A percentile compares a stretch with the other conserved stretches of the same genome.
Evolutionary conservation across 2,888 invertebrate species (phyloP).

Genomic region (Leptopilina drosophilae): DNA sequence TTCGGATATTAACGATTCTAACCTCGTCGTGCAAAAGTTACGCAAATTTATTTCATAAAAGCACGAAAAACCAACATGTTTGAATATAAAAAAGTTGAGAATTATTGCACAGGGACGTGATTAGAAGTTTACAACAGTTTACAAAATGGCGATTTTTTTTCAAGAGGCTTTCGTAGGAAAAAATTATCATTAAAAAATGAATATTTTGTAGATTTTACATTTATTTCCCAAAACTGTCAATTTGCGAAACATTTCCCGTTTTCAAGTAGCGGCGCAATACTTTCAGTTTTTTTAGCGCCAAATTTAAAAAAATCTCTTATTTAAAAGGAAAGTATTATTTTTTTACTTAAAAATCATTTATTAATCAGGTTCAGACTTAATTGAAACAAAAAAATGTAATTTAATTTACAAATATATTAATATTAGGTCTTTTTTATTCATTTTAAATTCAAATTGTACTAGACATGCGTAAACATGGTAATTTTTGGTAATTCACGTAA

Average conservation of each 20-base stretch:
- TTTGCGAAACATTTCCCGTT: neutral
- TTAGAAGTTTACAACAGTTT: constrained; percentile 20
- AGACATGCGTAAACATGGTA: too few species aligned
- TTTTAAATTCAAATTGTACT: too few species aligned
- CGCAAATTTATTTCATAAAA: constrained; percentile 18
- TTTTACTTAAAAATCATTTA: too few species aligned
- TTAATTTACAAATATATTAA: too few species aligned
- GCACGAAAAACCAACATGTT: constrained; percentile 9
- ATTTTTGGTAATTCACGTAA: too few species aligned
- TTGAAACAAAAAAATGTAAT: too few species aligned
- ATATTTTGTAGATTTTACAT: neutral
- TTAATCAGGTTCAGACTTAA: too few species aligned
- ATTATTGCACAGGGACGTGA: neutral
- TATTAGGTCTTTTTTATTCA: too few species aligned
- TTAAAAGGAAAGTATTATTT: neutral
- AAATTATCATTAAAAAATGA: neutral
- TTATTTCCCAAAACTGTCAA: constrained; percentile 11
- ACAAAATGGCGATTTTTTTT: constrained; percentile 10
- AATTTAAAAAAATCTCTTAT: neutral
- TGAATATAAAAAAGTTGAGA: neutral
- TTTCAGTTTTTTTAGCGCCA: neutral
- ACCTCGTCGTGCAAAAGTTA: neutral
- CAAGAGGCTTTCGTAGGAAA: neutral
- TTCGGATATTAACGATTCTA: constrained; percentile 4
- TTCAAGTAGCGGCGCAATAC: constrained; percentile 1